A percentile compares a stretch with the other conserved stretches of the same genome.
Evolutionary conservation across 2,888 invertebrate species (phyloP).

Genomic region (Mimas tiliae): DNA sequence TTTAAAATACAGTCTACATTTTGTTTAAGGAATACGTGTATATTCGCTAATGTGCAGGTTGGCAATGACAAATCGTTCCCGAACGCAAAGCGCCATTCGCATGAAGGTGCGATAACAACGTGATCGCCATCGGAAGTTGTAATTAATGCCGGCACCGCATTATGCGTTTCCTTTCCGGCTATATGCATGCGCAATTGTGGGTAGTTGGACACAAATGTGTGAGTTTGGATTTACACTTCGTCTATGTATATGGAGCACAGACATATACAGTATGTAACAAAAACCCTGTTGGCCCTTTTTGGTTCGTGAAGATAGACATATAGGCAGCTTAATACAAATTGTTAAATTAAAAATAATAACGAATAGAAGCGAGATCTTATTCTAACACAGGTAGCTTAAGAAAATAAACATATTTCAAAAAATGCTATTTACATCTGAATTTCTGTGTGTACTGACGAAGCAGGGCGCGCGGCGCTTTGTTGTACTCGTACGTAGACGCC

Average conservation of each 20-base stretch:
- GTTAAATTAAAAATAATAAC: no score
- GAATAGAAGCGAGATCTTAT: no score
- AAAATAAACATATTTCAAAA: no score
- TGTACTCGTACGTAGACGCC: no score
- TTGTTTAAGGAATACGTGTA: conserved; percentile 8
- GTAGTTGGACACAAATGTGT: conserved; percentile 8
- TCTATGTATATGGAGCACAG: neutral
- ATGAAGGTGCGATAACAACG: conserved; percentile 54
- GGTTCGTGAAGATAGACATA: no score
- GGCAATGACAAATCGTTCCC: conserved; percentile 50
- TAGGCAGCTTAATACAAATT: no score
- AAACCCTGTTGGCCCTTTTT: no score
- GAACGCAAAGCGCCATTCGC: conserved; percentile 40
- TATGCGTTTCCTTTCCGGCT: conserved; percentile 63
- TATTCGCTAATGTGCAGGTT: conserved; percentile 31
- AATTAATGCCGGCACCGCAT: conserved; percentile 67
- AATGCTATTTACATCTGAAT: no score
- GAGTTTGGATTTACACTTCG: conserved; percentile 16
- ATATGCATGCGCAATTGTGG: conserved; percentile 42
- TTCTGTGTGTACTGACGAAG: no score
- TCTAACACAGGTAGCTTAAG: no score
- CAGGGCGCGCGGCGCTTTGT: no score
- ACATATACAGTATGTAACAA: neutral
- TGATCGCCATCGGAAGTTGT: conserved; percentile 62
- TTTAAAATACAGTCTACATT: neutral